These are phyloP conservation scores for Gephyroberyx darwinii DNA, from an alignment of 2,797 vertebrate genomes.

Conservation along the genomic window DNA sequence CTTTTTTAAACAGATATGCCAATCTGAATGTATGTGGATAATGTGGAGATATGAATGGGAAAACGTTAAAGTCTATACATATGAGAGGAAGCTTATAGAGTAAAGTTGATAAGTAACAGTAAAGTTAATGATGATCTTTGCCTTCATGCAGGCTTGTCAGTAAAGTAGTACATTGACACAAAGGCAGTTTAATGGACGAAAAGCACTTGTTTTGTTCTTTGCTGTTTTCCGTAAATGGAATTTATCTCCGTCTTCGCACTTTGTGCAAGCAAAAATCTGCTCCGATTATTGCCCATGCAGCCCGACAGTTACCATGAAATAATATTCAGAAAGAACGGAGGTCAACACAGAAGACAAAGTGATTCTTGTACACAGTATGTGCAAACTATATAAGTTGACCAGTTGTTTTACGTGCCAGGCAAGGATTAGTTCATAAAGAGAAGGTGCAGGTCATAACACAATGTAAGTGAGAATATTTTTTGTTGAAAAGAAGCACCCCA, in stretches of 20 bases:
- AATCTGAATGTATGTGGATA: conserved; percentile 40
- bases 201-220: not conserved
- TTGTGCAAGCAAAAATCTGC: not conserved
- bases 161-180: not conserved
- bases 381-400: not conserved
- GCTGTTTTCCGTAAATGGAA: not conserved
- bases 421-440: not conserved
- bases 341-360: not conserved
- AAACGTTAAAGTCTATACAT: conserved; percentile 4
- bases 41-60: conserved; percentile 13
- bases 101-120: not conserved
- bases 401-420: not conserved
- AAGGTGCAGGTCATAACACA: conserved; percentile 13
- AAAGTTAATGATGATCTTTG: not conserved
- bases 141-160: not conserved
- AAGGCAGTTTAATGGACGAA: not conserved
- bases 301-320: not conserved
- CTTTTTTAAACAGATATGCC: conserved; percentile 13
- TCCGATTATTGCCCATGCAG: conserved; percentile 1
- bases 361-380: not conserved
- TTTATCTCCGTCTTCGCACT: not conserved
- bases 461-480: not conserved
- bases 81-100: not conserved
- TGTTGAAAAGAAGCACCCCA: conserved; percentile 6
- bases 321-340: not conserved